Base-by-base conservation (phyloP, 2,888 invertebrate genomes). In the Euplagia quadripunctaria region DNA sequence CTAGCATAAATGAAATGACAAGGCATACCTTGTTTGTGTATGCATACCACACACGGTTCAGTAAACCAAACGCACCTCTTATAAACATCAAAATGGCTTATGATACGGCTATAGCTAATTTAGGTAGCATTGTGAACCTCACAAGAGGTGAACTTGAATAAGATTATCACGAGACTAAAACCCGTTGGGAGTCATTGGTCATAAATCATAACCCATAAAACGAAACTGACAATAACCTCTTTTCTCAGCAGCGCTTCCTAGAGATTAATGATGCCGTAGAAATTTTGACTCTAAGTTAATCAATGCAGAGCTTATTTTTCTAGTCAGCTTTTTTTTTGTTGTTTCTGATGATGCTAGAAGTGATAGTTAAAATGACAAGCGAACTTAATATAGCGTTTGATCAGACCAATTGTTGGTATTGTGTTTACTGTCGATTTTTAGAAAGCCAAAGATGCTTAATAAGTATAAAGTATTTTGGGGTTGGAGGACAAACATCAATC, bases 181-280 rank as follows among this genome's bases (percentile, higher is more conserved):
- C 94, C 95, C 94, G 95, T 95, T 95, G 95, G 96, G 94, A 96
- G 95, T 94, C 95, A 94, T 92, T 90, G 93, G 91, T 95, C 96
- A 96, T 96, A 95, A 96, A 96, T 96, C 96, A 96, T 96, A 94
- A 92, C 94, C 94, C 95, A 94, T 95, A 95, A 95, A 94, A 95
- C 90, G 92, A 92, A 90, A 90, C 95, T 94, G 94, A 95, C 95
- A 94, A 94, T 94, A 91, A 92, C 92, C 92, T 94, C 90, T 92
- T 91, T 92, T 93, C 92, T 89, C 89, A 90, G 87, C 87, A 88
- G 87, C 85, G 90, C 90, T 94, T 94, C 94, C 93, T 94, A 93
- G 89, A 88, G 79, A 78, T 81, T 77, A 46, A 68, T 68, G 67
- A 58, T 8, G n/a, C 1, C 65, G 74, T 68, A 58, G 71, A 63